Evolutionary conservation across 2,797 vertebrate genomes (phyloP), one percentile per base, ranked within the genome.

Genomic region (Fratercula arctica): DNA sequence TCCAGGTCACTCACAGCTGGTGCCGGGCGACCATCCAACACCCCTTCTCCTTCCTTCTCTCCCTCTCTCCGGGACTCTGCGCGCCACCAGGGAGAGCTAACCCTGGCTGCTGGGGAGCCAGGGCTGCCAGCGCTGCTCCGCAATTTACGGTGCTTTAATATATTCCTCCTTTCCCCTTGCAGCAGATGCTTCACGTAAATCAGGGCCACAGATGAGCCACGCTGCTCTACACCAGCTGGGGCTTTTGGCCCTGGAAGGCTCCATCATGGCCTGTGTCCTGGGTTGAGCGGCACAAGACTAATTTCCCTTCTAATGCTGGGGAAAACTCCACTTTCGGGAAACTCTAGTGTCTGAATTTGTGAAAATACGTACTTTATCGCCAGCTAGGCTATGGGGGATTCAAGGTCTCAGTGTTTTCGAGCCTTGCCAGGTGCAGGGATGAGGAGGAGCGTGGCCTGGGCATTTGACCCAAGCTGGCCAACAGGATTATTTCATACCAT

Each of bases 151-250:
- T 13, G 15, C 33, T 87, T 69, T 41, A 14, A 68, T 33, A 5
- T 11, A n/a, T 91, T 72, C 63, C 81, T 87, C 53, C 82, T 35
- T 68, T 75, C 57, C n/a, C 67, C 63, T 87, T 4, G 54, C 67
- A 73, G 67, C 91, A 82, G 89, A 87, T 82, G 87, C 61, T 89
- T 85, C 1, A 0, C 33, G 63, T 92, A 91, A 79, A 96, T 92
- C 91, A 89, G 70, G 0, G 0, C 61, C 7, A 1, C 48, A 10
- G 50, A 83, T 35, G n/a, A 87, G 48, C 57, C 2, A 0, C 0
- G 4, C n/a, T 54, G 33, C 35, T 77, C 43, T 26, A 43, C 87
- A 21, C 73, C 91, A 72, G 77, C 84, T 77, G 89, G 37, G 76
- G 67, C 73, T 80, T 54, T 13, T 60, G 91, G 81, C 70, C 68